phyloP scores from a whole-genome alignment of 2,113 vertebrate genomes.

The Anhinga anhinga region DNA sequence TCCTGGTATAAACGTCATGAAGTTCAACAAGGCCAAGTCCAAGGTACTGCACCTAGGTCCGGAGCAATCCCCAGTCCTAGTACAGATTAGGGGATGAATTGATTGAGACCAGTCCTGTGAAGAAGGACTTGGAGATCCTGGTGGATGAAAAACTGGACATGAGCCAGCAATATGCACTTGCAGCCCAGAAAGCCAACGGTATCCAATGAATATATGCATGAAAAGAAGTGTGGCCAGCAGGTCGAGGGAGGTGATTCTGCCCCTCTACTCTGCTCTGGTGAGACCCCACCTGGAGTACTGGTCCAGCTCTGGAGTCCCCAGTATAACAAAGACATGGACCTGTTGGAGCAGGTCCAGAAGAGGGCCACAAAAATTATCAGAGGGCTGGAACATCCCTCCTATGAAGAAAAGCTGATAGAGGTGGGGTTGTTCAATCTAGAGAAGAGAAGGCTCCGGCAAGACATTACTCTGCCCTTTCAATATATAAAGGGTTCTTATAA shows the following conservation, averaged over 20 bases:
- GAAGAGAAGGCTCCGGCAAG: background rate
- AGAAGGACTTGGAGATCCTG: background rate
- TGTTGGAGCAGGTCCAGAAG: background rate
- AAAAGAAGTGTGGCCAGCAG: fast-evolving
- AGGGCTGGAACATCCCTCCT: background rate
- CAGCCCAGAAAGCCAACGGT: background rate
- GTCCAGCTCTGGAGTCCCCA: background rate
- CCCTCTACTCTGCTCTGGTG: background rate
- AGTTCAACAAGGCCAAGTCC: background rate
- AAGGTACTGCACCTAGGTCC: background rate
- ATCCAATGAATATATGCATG: background rate
- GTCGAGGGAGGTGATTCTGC: background rate
- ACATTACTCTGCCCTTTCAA: background rate
- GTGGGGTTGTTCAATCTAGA: background rate
- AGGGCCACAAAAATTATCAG: background rate
- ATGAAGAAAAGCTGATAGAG: background rate
- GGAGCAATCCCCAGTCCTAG: background rate
- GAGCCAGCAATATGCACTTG: background rate
- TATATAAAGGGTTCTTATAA: background rate
- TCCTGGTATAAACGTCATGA: background rate
- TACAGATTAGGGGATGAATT: background rate
- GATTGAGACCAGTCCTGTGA: background rate
- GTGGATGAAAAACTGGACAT: background rate
- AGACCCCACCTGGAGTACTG: background rate
- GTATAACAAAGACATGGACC: background rate